Conservation (phyloP, 2,888 invertebrate genomes). For the Napeogenes inachia region DNA sequence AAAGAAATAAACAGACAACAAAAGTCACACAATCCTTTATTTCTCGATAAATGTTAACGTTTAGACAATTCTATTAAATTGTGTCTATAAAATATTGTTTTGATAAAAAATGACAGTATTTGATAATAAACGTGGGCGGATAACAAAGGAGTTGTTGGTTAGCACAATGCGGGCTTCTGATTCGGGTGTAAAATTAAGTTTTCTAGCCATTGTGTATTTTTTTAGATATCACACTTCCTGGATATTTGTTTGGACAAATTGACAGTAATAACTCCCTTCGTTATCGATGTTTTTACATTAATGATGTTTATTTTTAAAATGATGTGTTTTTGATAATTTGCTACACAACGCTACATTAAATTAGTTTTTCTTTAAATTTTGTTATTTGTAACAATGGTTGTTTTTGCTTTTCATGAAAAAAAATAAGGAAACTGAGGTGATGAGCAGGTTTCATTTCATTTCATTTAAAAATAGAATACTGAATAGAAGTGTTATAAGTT, state of each 20-base stretch:
- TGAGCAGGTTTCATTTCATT: too few species aligned
- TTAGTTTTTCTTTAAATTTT: background rate
- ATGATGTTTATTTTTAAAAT: slow-evolving; percentile 1
- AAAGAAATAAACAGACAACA: too few species aligned
- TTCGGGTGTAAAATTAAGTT: slow-evolving; percentile 75
- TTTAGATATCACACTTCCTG: slow-evolving; percentile 54
- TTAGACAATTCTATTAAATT: slow-evolving; percentile 1
- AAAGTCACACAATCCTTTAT: background rate
- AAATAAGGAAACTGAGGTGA: too few species aligned
- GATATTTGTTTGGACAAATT: slow-evolving; percentile 56
- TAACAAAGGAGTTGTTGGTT: slow-evolving; percentile 74
- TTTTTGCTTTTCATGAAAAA: too few species aligned
- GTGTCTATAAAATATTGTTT: slow-evolving; percentile 55
- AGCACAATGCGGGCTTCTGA: slow-evolving; percentile 69
- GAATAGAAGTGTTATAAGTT: too few species aligned
- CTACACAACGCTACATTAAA: background rate
- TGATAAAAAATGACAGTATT: slow-evolving; percentile 76
- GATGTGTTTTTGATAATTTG: background rate
- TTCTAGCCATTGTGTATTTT: slow-evolving; percentile 63
- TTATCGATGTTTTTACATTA: slow-evolving; percentile 2
- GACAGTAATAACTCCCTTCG: slow-evolving; percentile 34
- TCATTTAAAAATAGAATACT: too few species aligned
- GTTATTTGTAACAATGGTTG: too few species aligned
- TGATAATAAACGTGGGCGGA: slow-evolving; percentile 73
- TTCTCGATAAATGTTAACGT: background rate